Base-by-base conservation (phyloP, 2,888 invertebrate species). In the Hypolimnas misippus region DNA sequence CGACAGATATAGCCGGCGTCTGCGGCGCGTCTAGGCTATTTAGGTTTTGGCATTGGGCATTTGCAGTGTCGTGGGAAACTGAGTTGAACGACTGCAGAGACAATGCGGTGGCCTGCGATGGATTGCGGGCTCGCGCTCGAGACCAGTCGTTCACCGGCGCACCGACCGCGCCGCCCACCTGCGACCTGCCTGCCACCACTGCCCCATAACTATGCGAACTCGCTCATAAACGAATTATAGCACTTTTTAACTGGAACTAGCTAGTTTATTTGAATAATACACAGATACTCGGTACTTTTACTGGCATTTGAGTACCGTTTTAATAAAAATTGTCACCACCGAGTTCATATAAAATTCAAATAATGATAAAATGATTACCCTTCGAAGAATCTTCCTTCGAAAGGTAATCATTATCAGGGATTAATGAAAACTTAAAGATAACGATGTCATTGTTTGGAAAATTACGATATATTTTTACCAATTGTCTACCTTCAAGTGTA, bases 21-120 rank as follows among this genome's bases (percentile, higher is more conserved):
- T 92, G 89, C 81, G 80, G 79, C 84, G 86, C 87, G 91, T 90
- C 91, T 91, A 90, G 89, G 87, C 85, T 90, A 90, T 91, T 88
- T 87, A 83, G 82, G 81, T 84, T 86, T 89, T 89, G 89, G 89
- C 89, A 89, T 87, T 88, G 89, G 86, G 80, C 83, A 86, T 82
- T 87, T 72, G 63, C 66, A 83, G 84, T 82, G 85, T 88, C 90
- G 90, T 92, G 93, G 92, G 92, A 92, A 92, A 85, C 86, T 70
- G 89, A 89, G 92, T 91, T 91, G 92, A 92, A 91, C 89, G 91
- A 92, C 92, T 90, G 87, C 83, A 78, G 83, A 86, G 87, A 90
- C 90, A 89, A 90, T 89, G 87, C 66, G 62, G 63, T 54, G 62
- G 66, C 58, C 57, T 42, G 56, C 63, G 54, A 57, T 54, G 63